Percentiles rank a stretch among this genome's conserved stretches.
Conservation (phyloP, 92 coral and sea anemone genomes). For the Micromussa lordhowensis region DNA sequence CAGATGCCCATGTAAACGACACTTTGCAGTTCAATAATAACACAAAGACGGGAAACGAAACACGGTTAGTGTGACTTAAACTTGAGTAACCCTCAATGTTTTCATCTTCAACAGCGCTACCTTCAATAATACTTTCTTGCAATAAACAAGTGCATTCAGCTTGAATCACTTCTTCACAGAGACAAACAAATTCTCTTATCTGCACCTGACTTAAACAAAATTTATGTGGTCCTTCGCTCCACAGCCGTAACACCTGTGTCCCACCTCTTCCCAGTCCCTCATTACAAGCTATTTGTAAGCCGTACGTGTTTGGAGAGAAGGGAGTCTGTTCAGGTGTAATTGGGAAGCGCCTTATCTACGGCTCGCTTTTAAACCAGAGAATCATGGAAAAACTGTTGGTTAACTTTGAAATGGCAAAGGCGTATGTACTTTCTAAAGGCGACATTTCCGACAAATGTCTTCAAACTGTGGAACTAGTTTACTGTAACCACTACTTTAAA, state of each 20-base stretch:
- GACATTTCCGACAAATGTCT: conserved; percentile 10
- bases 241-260: not conserved
- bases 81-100: no score
- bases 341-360: conserved; percentile 4
- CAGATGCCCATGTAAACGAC: not conserved
- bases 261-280: not conserved
- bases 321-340: conserved; percentile 12
- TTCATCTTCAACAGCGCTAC: no score
- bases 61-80: not conserved
- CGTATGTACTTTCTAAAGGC: conserved; percentile 12
- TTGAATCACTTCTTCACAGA: not conserved
- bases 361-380: not conserved
- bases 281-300: not conserved
- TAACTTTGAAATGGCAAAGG: not conserved
- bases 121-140: not conserved
- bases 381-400: not conserved
- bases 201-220: not conserved
- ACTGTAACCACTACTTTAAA: conserved; percentile 75
- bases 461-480: conserved; percentile 51
- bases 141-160: not conserved
- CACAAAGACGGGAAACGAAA: not conserved
- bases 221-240: not conserved
- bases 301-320: not conserved
- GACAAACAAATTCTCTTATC: not conserved
- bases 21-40: not conserved